Percentiles rank a stretch among this genome's conserved stretches.
Conservation (phyloP, 2,113 vertebrate species). For the Crotalus tigris region DNA sequence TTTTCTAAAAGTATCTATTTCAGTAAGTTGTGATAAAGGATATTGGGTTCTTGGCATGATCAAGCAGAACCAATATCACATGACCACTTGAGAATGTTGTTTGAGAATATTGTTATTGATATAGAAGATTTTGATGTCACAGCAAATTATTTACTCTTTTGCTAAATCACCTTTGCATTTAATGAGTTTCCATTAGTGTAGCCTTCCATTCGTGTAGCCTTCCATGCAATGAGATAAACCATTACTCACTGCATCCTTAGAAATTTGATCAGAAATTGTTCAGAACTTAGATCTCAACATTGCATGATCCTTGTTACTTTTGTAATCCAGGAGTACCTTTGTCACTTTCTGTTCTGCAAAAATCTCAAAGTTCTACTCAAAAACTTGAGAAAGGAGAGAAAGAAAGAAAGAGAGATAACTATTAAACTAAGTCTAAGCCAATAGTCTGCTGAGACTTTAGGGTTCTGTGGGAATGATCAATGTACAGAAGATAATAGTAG, state of each 20-base stretch:
- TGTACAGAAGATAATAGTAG: background rate
- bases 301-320: background rate
- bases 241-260: background rate
- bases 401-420: background rate
- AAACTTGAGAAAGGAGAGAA: background rate
- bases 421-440: background rate
- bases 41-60: background rate
- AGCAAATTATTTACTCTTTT: background rate
- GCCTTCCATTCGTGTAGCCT: background rate
- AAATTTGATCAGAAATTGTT: background rate
- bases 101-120: background rate
- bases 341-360: background rate
- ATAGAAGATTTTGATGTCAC: background rate
- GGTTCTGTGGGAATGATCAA: slow-evolving; percentile 29
- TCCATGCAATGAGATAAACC: background rate
- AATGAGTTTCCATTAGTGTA: background rate
- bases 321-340: background rate
- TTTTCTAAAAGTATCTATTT: background rate
- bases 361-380: background rate
- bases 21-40: background rate
- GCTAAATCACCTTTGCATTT: background rate
- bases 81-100: background rate
- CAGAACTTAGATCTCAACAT: background rate
- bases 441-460: slow-evolving; percentile 35
- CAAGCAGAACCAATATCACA: background rate